Base-by-base conservation (phyloP, 2,888 invertebrate genomes). In the Hololepta plana region DNA sequence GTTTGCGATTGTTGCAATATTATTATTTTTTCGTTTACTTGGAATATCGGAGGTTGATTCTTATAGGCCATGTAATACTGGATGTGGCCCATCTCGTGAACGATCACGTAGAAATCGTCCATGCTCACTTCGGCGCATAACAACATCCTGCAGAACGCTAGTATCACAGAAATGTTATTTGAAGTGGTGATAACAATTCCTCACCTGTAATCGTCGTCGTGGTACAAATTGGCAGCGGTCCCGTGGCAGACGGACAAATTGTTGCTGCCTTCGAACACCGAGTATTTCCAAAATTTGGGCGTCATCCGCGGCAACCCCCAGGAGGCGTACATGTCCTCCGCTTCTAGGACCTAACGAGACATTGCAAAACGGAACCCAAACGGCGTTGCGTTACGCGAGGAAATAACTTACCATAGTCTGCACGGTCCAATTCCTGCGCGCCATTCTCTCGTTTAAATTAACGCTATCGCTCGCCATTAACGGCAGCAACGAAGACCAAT, bases 61-160 rank as follows among this genome's bases (percentile, higher is more conserved):
- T 60, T 47, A 38, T 73, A 73, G 0, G 72, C 67, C 67, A 74
- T 71, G 38, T 66, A 76, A 41, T 79, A 79, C 24, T 75, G 64
- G 16, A 77, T 63, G 36, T 79, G 77, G 0, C 79, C 79, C 55
- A 79, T 62, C 46, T 79, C 77, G 45, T 79, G 77, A 38, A 73
- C 67, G 2, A 75, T 54, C 0, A 71, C 67, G 33, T 68, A 64
- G 24, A 76, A 64, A 42, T 74, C 72, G 36, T 71, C 62, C 41
- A 64, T 59, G 1, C 57, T 59, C 2, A 57, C 53, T 11, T 59
- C 58, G 1, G 71, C 64, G 40, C 77, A 79, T 40, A 72, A 64
- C 15, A 74, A 46, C 36, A 77, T 59, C 35, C 75, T 70, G 42
- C 17, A 17, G n/a, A 7, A 7, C 7, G 17, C n/a, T 17, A 17